Evolutionary conservation across 2,888 invertebrate genomes (phyloP).

Genomic region (Papilio protenor): DNA sequence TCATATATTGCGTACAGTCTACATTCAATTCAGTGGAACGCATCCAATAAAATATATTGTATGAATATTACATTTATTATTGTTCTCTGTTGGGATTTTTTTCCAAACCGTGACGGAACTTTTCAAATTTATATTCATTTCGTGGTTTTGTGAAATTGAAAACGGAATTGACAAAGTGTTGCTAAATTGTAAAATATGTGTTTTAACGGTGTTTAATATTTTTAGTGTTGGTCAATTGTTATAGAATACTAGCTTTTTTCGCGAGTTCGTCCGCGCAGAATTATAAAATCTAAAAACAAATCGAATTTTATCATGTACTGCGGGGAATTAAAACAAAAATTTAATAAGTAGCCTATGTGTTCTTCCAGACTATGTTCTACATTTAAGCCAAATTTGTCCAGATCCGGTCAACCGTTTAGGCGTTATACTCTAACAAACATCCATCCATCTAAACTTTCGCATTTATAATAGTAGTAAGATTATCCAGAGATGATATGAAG

Average conservation of each 20-base stretch:
- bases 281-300: too few species aligned
- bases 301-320: too few species aligned
- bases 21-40: slow-evolving; percentile 77
- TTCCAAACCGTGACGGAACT: slow-evolving; percentile 62
- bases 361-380: too few species aligned
- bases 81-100: slow-evolving; percentile 61
- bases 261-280: too few species aligned
- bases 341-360: too few species aligned
- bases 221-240: slow-evolving; percentile 10
- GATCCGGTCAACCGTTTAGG: too few species aligned
- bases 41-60: slow-evolving; percentile 60
- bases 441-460: too few species aligned
- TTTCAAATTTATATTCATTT: slow-evolving; percentile 54
- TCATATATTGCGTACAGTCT: slow-evolving; percentile 71
- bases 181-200: slow-evolving; percentile 41
- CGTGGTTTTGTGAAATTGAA: slow-evolving; percentile 53
- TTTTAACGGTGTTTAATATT: slow-evolving; percentile 23
- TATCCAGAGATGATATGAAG: too few species aligned
- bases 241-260: background rate
- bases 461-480: too few species aligned
- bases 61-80: slow-evolving; percentile 72
- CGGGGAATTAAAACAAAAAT: too few species aligned
- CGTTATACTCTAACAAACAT: too few species aligned
- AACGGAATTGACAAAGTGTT: slow-evolving; percentile 48
- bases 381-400: too few species aligned